Conservation (phyloP, 2,888 invertebrate species). For the Plagodis pulveraria region DNA sequence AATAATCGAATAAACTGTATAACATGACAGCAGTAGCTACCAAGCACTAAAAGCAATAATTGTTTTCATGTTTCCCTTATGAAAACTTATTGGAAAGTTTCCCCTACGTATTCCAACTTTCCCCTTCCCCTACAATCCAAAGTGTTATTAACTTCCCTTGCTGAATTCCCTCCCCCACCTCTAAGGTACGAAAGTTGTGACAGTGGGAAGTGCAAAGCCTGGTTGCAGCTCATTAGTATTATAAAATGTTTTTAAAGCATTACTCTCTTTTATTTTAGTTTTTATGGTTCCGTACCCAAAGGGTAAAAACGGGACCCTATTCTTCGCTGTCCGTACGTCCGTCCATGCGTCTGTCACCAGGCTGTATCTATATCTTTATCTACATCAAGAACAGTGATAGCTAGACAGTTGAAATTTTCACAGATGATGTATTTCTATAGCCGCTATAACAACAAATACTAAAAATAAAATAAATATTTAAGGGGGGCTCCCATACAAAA, state of each 20-base stretch:
- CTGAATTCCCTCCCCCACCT: conserved; percentile 8
- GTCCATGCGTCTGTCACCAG: too few relatives aligned
- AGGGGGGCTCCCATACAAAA: too few relatives aligned
- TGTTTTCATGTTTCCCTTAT: conserved; percentile 8
- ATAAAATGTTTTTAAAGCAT: background rate
- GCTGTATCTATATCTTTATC: too few relatives aligned
- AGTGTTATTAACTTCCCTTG: conserved; percentile 16
- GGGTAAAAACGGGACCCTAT: too few relatives aligned
- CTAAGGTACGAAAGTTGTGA: conserved; percentile 46
- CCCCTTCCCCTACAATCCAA: conserved; percentile 11
- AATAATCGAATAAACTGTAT: background rate
- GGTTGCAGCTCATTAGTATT: conserved; percentile 42
- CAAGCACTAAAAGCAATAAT: conserved; percentile 5
- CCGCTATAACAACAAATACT: too few relatives aligned
- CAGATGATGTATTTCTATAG: too few relatives aligned
- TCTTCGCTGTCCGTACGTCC: too few relatives aligned
- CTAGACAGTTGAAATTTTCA: too few relatives aligned
- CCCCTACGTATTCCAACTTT: conserved; percentile 10
- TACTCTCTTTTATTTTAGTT: too few relatives aligned
- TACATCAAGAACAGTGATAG: too few relatives aligned
- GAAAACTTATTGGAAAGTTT: conserved; percentile 20
- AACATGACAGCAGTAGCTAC: background rate
- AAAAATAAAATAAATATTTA: too few relatives aligned
- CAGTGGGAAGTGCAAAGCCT: conserved; percentile 58
- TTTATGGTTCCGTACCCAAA: too few relatives aligned